phyloP scores from a whole-genome alignment of 2,888 invertebrate genomes.

The Diplolepis rosae region DNA sequence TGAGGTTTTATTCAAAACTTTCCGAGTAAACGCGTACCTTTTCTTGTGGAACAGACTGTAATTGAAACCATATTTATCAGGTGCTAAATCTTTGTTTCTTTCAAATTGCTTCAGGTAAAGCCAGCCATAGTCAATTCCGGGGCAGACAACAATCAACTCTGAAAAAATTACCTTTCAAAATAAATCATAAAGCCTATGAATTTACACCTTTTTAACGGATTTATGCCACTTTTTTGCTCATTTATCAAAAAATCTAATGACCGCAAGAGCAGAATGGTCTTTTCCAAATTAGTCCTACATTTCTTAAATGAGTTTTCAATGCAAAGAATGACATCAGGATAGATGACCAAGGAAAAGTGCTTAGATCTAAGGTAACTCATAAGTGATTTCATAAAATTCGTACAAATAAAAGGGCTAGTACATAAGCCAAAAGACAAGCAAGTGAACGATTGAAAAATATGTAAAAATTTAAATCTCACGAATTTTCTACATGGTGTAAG shows the following conservation, averaged over 20 bases:
- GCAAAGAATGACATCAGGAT: slow-evolving; percentile 36
- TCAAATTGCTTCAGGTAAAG: not conserved
- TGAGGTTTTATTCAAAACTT: no score
- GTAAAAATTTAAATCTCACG: slow-evolving; percentile 43
- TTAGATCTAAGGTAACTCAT: slow-evolving; percentile 20
- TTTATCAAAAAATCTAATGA: slow-evolving; percentile 36
- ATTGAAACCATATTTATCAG: no score
- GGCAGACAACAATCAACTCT: not conserved
- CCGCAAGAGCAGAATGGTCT: not conserved
- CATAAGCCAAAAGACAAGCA: slow-evolving; percentile 45
- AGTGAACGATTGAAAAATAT: slow-evolving; percentile 39
- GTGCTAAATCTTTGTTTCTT: not conserved
- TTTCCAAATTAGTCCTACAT: slow-evolving; percentile 29
- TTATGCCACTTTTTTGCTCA: slow-evolving; percentile 32
- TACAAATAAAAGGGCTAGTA: slow-evolving; percentile 37
- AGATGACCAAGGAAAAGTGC: slow-evolving; percentile 33
- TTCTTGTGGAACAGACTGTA: no score
- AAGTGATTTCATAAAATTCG: slow-evolving; percentile 41
- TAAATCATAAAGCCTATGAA: slow-evolving; percentile 29
- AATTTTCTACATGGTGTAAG: slow-evolving; percentile 39
- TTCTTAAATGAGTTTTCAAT: slow-evolving; percentile 16
- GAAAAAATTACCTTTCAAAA: not conserved
- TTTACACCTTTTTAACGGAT: slow-evolving; percentile 79
- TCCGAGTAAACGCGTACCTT: no score
- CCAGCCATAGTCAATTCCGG: not conserved